Base-by-base conservation (phyloP, 2,797 vertebrate genomes). In the Coregonus suidteri region DNA sequence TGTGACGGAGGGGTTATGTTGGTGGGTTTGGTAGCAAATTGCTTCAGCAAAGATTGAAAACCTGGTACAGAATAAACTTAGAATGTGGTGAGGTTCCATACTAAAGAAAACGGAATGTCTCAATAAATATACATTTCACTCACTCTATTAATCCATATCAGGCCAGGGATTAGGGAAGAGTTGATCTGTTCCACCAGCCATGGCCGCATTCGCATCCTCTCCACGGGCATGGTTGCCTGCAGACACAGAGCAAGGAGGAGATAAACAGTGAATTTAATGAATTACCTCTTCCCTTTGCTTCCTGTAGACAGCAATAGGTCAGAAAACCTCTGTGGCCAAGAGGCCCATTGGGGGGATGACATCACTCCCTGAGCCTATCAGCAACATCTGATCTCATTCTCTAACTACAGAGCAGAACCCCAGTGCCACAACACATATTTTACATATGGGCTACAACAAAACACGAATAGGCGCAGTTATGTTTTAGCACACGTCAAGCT, bases 151-250 rank as follows among this genome's bases (percentile, higher is more conserved):
- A 99, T 92, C 98, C 98, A 99, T 91, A 96, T 98, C 53, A 99
- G 93, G 67, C 98, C 98, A 0, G 96, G 98, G 88, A 99, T 98
- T 78, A 94, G 94, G 86, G 95, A 95, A 0, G 96, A 97, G 82
- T 99, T 95, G 77, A 99, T 99, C 89, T 99, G 98, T 52, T 99
- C 97, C 89, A 99, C 97, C 88, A 99, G 90, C 98, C 98, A 99
- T 0, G 98, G 98, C 70, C 97, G 93, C 98, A 99, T 99, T 52
- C 98, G 95, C 98, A 99, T 99, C 88, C 98, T 94, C 89, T 99
- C 98, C 47, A 99, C 97, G 4, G 98, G 98, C 98, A 99, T 99
- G 72, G 86, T 96, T 83, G 88, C 91, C 92, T 94, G 81, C 20
- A 16, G 52, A 31, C 59, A 6, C n/a, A 53, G 18, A 76, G 51